Base-by-base conservation (phyloP, 2,888 invertebrate species). In the Drosophila putrida region DNA sequence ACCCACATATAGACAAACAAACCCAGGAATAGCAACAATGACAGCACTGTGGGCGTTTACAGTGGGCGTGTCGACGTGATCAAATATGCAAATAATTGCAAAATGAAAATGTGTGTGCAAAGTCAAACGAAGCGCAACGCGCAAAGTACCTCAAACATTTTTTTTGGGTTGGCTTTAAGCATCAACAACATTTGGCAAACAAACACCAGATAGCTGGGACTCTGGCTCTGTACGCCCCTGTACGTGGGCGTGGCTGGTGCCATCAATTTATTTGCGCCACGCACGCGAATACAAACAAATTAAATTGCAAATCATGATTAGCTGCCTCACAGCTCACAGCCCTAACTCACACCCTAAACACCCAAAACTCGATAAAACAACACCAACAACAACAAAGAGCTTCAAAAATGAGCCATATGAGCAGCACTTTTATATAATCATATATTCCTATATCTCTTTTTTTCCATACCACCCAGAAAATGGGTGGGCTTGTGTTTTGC, bases 231-330 rank as follows among this genome's bases (percentile, higher is more conserved):
- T 20, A 20, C 49, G 49, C 33, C 31, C 46, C 15, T 35, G 50
- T 38, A 49, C 33, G 57, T 64, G 27, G 41, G 51, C 50, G 49
- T 41, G 41, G 54, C 47, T 63, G 68, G 63, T 64, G 85, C 68
- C 78, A 82, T 80, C 82, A 84, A 87, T 87, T 85, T 85, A 88
- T 88, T 88, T 85, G 46, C 69, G 68, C 85, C 88, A 88, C 85
- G 85, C 85, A 88, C 88, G 85, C 88, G 72, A 88, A 75, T 80
- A 73, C 85, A 80, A 85, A 77, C 85, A 88, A 85, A 85, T 88
- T 85, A 85, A 85, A 88, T 88, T 85, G 85, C 85, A 85, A 85
- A 88, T 85, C 88, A 87, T 85, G 88, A 85, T 85, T 88, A 88
- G 88, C 85, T 85, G 75, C 62, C 62, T 70, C 76, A 62, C 64